Evolutionary conservation across 2,888 invertebrate species (phyloP), one percentile per base, ranked within the genome.

Genomic region (Plutella xylostella): DNA sequence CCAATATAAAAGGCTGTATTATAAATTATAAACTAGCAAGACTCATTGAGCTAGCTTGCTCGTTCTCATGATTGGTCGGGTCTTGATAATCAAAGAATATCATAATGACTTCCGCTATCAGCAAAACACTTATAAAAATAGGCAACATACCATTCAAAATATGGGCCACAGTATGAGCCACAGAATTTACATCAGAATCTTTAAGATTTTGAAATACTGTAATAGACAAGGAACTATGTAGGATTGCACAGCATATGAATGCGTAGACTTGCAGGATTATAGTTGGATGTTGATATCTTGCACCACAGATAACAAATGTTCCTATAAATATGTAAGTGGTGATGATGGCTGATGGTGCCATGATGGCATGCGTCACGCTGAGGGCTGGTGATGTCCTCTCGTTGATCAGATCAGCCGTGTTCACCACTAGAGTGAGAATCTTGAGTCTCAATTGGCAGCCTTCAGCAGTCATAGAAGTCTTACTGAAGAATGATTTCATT

Each of bases 131-230:
- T 37, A 60, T 64, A 2, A 77, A 55, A 58, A 78, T 61, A 4
- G 79, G 78, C 6, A 79, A 48, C 11, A 80, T 51, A 15, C 68
- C 76, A 53, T 77, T 71, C 18, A 80, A 48, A 9, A 70, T 55
- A 1, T 58, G 25, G 2, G 62, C 61, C 18, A 61, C 60, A 43
- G 61, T 51, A 28, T 46, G 2, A 38, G 22, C 2, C 11, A 12
- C 22, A 42, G 19, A 21, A 49, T 18, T 19, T 33, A 45, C 30
- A 7, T 25, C 42, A 12, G 17, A 12, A 1, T 15, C 11, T 33
- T 49, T 54, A 4, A 72, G 55, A 17, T 63, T 65, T 35, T 50
- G 58, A 38, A 74, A 71, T 5, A 72, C 65, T 2, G 56, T 45
- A 25, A 67, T 57, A 9, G 72, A 61, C 18, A 72, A 48, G 25